Evolutionary conservation across 2,888 invertebrate genomes (phyloP).

Genomic region (Parnassius apollo): DNA sequence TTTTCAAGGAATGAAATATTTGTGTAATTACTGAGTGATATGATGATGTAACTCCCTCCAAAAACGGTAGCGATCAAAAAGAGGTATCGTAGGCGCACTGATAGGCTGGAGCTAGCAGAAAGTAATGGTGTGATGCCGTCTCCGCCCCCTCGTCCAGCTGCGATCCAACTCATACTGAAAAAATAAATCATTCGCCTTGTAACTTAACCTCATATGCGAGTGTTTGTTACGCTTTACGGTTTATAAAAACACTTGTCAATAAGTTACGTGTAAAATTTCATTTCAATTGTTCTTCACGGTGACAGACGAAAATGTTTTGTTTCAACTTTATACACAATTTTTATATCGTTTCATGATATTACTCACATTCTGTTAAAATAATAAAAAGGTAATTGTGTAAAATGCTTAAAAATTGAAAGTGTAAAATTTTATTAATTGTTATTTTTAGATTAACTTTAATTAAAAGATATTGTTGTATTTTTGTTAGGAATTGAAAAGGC

Average conservation of each 20-base stretch:
- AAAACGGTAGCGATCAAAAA: conserved; percentile 41
- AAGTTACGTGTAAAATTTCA: conserved; percentile 25
- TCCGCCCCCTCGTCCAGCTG: conserved; percentile 24
- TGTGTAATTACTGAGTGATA: conserved; percentile 34
- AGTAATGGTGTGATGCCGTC: conserved; percentile 29
- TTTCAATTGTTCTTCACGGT: conserved; percentile 25
- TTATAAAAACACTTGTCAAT: conserved; percentile 25
- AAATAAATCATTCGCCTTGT: conserved; percentile 25
- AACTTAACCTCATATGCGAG: conserved; percentile 19
- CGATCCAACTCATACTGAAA: conserved; percentile 36
- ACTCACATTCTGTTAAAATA: too few species aligned
- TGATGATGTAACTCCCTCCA: conserved; percentile 40
- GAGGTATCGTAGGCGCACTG: conserved; percentile 37
- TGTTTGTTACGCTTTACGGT: conserved; percentile 26
- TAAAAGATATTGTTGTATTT: too few species aligned
- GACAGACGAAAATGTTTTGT: conserved; percentile 20
- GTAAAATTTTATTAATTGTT: too few species aligned
- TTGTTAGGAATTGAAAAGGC: too few species aligned
- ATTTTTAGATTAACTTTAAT: too few species aligned
- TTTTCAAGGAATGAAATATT: conserved; percentile 28
- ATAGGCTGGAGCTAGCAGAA: conserved; percentile 19
- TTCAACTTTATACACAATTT: background rate
- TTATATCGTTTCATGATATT: background rate
- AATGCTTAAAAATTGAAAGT: too few species aligned
- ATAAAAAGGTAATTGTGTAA: too few species aligned